Evolutionary conservation across 1,140 invertebrate genomes (phyloP).

Genomic region (Pentalonia nigronervosa): DNA sequence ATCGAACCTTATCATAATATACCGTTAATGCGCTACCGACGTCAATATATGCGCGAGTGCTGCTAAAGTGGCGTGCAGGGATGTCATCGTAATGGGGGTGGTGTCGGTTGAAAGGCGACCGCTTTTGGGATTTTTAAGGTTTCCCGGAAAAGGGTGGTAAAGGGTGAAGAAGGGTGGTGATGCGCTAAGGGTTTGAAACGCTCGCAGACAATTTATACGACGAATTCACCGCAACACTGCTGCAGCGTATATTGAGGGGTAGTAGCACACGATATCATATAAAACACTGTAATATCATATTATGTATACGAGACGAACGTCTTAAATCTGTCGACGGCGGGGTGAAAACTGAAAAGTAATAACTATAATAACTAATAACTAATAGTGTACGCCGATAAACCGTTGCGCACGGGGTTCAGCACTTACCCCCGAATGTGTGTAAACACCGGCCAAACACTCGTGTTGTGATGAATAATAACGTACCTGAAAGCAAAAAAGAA

Average conservation of each 20-base stretch:
- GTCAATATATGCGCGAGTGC: neutral
- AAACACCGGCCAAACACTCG: too few species aligned
- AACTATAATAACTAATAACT: neutral
- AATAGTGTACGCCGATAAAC: too few species aligned
- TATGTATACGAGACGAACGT: neutral
- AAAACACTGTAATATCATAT: too few species aligned
- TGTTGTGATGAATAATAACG: neutral
- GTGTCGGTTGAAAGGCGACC: neutral
- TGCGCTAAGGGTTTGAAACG: neutral
- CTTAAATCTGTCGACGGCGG: neutral
- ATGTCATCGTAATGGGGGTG: too few species aligned
- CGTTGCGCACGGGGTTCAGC: neutral
- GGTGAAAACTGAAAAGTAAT: neutral
- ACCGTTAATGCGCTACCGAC: neutral
- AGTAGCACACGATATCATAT: too few species aligned
- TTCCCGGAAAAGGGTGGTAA: neutral
- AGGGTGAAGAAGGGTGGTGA: neutral
- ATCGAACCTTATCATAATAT: neutral
- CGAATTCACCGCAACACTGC: neutral
- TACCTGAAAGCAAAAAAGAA: constrained; percentile 47
- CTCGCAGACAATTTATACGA: neutral
- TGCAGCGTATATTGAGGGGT: neutral
- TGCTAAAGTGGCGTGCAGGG: neutral
- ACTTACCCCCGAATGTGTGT: neutral
- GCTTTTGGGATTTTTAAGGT: neutral